Evolutionary conservation across 2,113 vertebrate species (phyloP).

Genomic region (Daboia siamensis): DNA sequence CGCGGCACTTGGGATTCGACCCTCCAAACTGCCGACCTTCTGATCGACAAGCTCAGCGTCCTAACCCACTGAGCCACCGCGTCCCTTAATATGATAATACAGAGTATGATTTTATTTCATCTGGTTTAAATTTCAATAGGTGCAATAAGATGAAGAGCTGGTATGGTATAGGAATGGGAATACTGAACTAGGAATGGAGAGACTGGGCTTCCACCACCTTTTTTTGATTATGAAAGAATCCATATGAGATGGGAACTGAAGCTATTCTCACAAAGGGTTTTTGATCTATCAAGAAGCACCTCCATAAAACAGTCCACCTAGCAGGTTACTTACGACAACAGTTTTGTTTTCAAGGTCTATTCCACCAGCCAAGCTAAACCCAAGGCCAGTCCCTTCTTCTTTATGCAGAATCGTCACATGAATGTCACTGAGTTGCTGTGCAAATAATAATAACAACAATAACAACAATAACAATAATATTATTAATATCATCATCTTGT

Average conservation of each 20-base stretch:
- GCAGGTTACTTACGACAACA: constrained; percentile 76
- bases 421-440: constrained; percentile 86
- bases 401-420: constrained; percentile 91
- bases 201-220: neutral
- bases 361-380: constrained; percentile 92
- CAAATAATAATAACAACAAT: neutral
- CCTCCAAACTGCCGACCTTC: too few species aligned
- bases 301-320: neutral
- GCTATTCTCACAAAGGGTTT: neutral
- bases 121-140: neutral
- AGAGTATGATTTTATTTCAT: neutral
- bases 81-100: neutral
- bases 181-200: neutral
- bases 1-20: too few species aligned
- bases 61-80: too few species aligned
- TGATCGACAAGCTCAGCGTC: too few species aligned
- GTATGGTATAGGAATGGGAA: neutral
- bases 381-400: constrained; percentile 87
- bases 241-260: neutral
- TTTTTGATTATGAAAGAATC: neutral
- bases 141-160: neutral
- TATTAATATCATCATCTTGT: too few species aligned
- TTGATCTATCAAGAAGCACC: neutral
- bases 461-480: too few species aligned
- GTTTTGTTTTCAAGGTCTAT: constrained; percentile 87